Evolutionary conservation across 2,113 vertebrate species (phyloP).

Genomic region (Diphyllodes magnificus): DNA sequence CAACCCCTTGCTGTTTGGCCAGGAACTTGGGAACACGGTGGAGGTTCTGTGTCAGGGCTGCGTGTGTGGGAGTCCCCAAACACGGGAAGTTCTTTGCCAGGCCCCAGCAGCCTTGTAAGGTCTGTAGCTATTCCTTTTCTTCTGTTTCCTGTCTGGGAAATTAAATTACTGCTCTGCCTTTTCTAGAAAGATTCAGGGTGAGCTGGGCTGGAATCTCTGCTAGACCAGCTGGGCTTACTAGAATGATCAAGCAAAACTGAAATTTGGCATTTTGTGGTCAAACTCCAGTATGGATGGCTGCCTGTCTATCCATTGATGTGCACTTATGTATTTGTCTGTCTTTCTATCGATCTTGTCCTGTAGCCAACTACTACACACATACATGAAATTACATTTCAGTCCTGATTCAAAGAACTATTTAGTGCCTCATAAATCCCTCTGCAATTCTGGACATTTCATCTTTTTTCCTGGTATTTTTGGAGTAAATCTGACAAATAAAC

Average conservation of each 20-base stretch:
- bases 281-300: neutral
- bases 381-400: neutral
- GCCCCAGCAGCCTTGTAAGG: rapidly evolving
- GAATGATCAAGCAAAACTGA: neutral
- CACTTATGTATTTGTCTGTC: neutral
- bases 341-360: neutral
- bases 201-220: neutral
- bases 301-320: neutral
- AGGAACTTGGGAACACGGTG: rapidly evolving
- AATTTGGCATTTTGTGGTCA: neutral
- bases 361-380: neutral
- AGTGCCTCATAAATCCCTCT: neutral
- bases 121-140: neutral
- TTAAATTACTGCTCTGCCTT: neutral
- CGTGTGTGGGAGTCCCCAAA: rapidly evolving
- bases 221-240: neutral
- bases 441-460: neutral
- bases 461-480: neutral
- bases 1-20: neutral
- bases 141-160: neutral
- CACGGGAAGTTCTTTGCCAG: rapidly evolving
- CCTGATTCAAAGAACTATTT: neutral
- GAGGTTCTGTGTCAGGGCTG: neutral
- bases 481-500: neutral
- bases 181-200: neutral